These are phyloP conservation scores for Fragum whitleyi DNA, from an alignment of 2,888 invertebrate species.

Conservation along the genomic window DNA sequence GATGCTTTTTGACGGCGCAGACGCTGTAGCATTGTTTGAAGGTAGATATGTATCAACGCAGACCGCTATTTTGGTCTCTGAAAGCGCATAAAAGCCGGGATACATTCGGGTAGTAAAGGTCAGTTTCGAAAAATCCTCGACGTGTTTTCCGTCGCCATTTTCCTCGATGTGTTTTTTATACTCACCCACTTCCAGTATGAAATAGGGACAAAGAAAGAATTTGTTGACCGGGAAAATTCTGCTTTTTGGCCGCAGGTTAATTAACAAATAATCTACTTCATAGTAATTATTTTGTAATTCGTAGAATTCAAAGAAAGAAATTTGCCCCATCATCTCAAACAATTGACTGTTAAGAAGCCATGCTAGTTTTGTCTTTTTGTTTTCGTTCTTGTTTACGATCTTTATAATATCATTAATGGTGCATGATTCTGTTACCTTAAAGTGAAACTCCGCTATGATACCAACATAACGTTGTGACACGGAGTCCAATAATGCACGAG, in stretches of 20 bases:
- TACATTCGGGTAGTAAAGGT: neutral
- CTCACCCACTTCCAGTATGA: neutral
- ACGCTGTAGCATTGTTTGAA: neutral
- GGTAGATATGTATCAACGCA: neutral
- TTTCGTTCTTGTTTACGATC: neutral
- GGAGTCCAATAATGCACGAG: neutral
- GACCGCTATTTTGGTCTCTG: neutral
- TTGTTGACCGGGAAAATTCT: neutral
- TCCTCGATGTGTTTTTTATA: neutral
- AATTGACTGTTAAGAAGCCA: neutral
- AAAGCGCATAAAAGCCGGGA: neutral
- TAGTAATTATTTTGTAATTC: neutral
- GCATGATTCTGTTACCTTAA: neutral
- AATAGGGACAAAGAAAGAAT: neutral
- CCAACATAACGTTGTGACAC: neutral
- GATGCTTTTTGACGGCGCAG: too few relatives aligned
- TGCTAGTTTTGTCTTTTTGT: neutral
- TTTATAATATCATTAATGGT: neutral
- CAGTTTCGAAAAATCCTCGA: neutral
- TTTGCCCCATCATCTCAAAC: neutral
- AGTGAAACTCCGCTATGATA: neutral
- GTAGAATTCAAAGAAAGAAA: neutral
- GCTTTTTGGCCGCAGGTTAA: neutral
- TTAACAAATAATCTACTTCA: neutral
- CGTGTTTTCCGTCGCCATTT: neutral